phyloP scores from a whole-genome alignment of 2,113 vertebrate genomes.

The Agelaius tricolor region DNA sequence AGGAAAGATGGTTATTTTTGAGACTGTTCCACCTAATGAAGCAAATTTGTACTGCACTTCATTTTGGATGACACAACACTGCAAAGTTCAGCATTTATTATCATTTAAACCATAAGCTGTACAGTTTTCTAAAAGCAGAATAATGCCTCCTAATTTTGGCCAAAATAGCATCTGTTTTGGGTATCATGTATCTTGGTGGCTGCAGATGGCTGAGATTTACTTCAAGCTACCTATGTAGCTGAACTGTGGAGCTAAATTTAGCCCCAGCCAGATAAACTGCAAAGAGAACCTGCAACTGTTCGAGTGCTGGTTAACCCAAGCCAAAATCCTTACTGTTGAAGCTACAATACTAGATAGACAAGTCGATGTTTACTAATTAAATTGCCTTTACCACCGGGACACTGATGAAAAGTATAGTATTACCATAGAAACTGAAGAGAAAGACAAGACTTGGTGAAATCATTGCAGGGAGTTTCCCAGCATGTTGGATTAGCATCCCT shows the following conservation, averaged over 20 bases:
- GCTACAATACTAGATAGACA: fast-evolving
- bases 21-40: neutral
- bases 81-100: neutral
- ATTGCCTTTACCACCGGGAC: neutral
- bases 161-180: fast-evolving
- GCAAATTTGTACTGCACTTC: neutral
- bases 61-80: neutral
- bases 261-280: neutral
- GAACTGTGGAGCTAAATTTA: neutral
- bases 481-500: fast-evolving
- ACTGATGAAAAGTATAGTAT: neutral
- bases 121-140: neutral
- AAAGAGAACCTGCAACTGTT: neutral
- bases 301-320: neutral
- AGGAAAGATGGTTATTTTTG: neutral
- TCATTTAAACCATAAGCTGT: neutral
- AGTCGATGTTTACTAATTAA: neutral
- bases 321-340: neutral
- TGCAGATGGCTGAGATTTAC: neutral
- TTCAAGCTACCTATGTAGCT: neutral
- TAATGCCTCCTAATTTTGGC: neutral
- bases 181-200: neutral
- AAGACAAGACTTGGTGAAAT: neutral
- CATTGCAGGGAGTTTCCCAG: neutral
- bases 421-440: neutral